phyloP scores from a whole-genome alignment of 2,113 vertebrate genomes.

The Engystomops pustulosus region DNA sequence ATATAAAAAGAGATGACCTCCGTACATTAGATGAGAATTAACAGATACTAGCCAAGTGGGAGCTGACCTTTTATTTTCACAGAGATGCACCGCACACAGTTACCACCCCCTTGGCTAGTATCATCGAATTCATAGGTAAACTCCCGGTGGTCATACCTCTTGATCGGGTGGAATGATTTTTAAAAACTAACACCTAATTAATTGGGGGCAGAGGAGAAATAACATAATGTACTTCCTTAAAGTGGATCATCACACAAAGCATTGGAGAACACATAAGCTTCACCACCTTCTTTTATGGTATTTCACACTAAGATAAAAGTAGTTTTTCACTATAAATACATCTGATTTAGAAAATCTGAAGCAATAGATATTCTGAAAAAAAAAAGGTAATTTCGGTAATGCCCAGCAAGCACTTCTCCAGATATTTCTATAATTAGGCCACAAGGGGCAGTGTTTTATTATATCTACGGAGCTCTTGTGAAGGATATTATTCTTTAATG shows the following conservation, averaged over 20 bases:
- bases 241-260: not conserved
- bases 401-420: not conserved
- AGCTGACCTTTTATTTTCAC: too few species aligned
- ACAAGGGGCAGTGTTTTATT: constrained; percentile 16
- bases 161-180: too few species aligned
- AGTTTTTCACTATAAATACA: not conserved
- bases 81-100: too few species aligned
- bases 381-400: not conserved
- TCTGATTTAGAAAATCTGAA: not conserved
- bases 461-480: not conserved
- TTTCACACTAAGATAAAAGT: not conserved
- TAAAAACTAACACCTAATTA: too few species aligned
- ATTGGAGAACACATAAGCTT: not conserved
- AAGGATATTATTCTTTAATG: not conserved
- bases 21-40: too few species aligned
- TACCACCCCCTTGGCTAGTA: too few species aligned
- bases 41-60: too few species aligned
- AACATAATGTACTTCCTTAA: too few species aligned
- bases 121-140: too few species aligned
- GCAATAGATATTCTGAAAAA: not conserved
- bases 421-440: not conserved
- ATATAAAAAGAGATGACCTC: too few species aligned
- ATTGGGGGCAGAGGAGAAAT: too few species aligned
- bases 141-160: too few species aligned
- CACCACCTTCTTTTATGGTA: not conserved